phyloP scores from a whole-genome alignment of 2,888 invertebrate species.

The Euzophera pinguis region DNA sequence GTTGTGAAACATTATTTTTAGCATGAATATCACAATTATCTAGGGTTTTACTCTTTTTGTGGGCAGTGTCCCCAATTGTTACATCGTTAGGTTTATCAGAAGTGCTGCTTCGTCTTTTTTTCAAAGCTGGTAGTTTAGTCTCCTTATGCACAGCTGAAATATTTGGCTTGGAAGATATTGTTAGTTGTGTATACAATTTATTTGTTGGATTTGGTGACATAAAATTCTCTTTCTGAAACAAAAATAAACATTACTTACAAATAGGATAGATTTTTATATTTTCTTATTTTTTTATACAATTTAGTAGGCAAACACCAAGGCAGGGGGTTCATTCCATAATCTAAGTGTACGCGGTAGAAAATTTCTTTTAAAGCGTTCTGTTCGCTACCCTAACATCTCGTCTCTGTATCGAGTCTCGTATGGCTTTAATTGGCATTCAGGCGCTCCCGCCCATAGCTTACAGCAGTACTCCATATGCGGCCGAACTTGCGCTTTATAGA shows the following conservation, averaged over 20 bases:
- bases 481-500: too few relatives aligned
- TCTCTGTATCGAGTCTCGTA: too few relatives aligned
- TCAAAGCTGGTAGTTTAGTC: conserved; percentile 57
- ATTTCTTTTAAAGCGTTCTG: too few relatives aligned
- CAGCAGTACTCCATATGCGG: too few relatives aligned
- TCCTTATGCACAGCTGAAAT: conserved; percentile 56
- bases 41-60: conserved; percentile 59
- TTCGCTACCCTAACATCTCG: too few relatives aligned
- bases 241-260: conserved; percentile 2
- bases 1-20: conserved; percentile 51
- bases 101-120: conserved; percentile 70
- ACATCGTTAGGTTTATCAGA: conserved; percentile 71
- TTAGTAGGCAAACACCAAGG: too few relatives aligned
- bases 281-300: too few relatives aligned
- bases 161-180: conserved; percentile 65
- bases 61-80: conserved; percentile 43
- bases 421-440: too few relatives aligned
- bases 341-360: too few relatives aligned
- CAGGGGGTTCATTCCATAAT: too few relatives aligned
- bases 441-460: too few relatives aligned
- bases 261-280: too few relatives aligned
- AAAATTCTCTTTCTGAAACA: conserved; percentile 65
- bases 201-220: conserved; percentile 62
- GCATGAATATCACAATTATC: conserved; percentile 65
- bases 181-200: conserved; percentile 68